phyloP scores from a whole-genome alignment of 1,140 invertebrate genomes.

The Drosophila suzukii region DNA sequence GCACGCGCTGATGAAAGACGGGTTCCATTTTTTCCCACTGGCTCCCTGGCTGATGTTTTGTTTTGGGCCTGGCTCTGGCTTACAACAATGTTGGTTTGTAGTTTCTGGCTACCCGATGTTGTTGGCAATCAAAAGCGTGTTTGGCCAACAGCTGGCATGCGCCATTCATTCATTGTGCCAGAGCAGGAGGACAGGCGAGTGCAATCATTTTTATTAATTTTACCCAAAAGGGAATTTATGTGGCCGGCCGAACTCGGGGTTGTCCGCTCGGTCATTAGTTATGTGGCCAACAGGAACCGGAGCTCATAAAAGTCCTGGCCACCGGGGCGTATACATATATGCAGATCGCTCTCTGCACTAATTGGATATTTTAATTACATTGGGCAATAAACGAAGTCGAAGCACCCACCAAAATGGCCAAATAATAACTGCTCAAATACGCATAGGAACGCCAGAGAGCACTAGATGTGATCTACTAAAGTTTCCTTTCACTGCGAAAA shows the following conservation, averaged over 20 bases:
- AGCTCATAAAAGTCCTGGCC: conserved; percentile 58
- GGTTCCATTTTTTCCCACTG: conserved; percentile 40
- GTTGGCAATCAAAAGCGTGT: conserved; percentile 79
- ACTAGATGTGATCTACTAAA: not conserved
- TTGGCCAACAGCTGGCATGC: conserved; percentile 81
- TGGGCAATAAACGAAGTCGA: conserved; percentile 48
- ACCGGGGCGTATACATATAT: conserved; percentile 28
- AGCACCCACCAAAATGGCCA: conserved; percentile 54
- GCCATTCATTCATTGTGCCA: conserved; percentile 75
- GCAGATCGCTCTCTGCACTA: conserved; percentile 49
- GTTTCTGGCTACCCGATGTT: conserved; percentile 37
- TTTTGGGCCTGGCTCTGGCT: conserved; percentile 30
- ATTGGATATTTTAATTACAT: conserved; percentile 81
- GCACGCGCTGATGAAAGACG: conserved; percentile 76
- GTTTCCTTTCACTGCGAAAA: conserved; percentile 5
- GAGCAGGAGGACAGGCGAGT: conserved; percentile 40
- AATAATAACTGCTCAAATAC: conserved; percentile 66
- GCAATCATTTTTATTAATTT: conserved; percentile 83
- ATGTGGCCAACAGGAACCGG: conserved; percentile 47
- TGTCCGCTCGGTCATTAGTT: conserved; percentile 68
- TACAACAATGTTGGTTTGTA: conserved; percentile 41
- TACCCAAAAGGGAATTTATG: conserved; percentile 79
- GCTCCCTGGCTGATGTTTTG: conserved; percentile 4
- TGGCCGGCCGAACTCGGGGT: conserved; percentile 34
- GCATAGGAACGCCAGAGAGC: conserved; percentile 26